Conservation (phyloP, 2,888 invertebrate genomes). For the Drosophila picticornis region DNA sequence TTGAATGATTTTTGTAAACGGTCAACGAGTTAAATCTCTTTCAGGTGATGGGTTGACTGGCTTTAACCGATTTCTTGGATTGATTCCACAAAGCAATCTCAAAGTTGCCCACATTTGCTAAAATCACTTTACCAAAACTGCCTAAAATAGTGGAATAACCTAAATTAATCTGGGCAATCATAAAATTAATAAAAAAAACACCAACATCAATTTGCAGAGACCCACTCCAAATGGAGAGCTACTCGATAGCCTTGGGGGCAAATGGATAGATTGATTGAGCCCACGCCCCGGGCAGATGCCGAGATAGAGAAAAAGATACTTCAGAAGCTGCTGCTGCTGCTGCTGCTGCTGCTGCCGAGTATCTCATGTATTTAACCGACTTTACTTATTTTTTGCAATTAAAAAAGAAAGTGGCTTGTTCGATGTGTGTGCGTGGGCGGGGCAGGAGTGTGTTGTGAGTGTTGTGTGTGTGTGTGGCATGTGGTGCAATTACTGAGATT, state of each 20-base stretch:
- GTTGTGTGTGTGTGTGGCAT: slow-evolving; percentile 21
- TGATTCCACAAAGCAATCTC: not conserved
- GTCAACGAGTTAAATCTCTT: too few relatives aligned
- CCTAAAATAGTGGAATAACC: not conserved
- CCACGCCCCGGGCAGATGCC: slow-evolving; percentile 8
- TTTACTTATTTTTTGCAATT: slow-evolving; percentile 39
- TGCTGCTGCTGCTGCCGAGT: slow-evolving; percentile 2
- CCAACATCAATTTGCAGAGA: not conserved
- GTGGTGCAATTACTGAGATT: slow-evolving; percentile 54
- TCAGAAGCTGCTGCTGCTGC: slow-evolving; percentile 2
- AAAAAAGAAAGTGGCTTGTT: slow-evolving; percentile 54
- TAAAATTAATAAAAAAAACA: not conserved
- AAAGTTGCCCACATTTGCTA: not conserved
- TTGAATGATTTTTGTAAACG: too few relatives aligned
- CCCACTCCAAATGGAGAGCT: not conserved
- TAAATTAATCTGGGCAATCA: not conserved
- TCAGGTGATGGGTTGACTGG: not conserved
- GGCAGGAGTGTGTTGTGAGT: slow-evolving; percentile 13
- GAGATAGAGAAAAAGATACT: slow-evolving; percentile 11
- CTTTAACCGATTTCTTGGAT: not conserved
- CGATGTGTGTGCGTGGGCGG: slow-evolving; percentile 18
- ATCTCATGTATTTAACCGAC: slow-evolving; percentile 9
- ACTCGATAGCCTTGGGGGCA: slow-evolving; percentile 3
- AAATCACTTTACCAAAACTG: not conserved
- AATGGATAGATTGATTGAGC: slow-evolving; percentile 6